Base-by-base conservation (phyloP, 2,797 vertebrate species). In the Diceros bicornis region DNA sequence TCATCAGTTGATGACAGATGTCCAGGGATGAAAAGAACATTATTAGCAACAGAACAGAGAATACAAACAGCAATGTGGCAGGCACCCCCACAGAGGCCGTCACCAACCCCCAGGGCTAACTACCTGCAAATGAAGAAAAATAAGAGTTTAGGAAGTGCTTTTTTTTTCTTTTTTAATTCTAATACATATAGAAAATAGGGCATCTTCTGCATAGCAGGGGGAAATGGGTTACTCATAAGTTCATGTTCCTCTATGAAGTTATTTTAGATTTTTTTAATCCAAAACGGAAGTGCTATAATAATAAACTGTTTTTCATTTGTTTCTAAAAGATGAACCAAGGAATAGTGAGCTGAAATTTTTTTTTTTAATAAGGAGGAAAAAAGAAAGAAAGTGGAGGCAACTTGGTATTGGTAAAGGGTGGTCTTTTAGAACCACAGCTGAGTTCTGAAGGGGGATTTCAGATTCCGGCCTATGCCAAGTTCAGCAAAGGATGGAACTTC, bases 51-150 rank as follows among this genome's bases (percentile, higher is more conserved):
- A 20, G 23, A 95, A 52, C 61, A 93, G 61, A 25, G 83, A 77
- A 90, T 57, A 85, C 96, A 69, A 20, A 89, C 37, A 34, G 86
- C 34, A 75, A 1, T 71, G 4, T 93, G 68, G 78, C 87, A 69
- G 41, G 52, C 91, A 13, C 32, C 29, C 64, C 93, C 66, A 37
- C 87, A 14, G 34, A 66, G 62, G 55, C 34, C 37, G 27, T 71
- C 91, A 17, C 94, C 96, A 91, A 6, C 66, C 94, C 34, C 89
- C 0, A 0, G 72, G 72, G 41, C 74, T 94, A 52, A 2, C 85
- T 87, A 62, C 77, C 78, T 97, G 77, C 68, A 94, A 75, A 74
- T 89, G 91, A 97, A 66, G 66, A 27, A 91, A 97, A 96, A 90
- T 83, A 52, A 29, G 90, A 96, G 44, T 87, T 87, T 44, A 71